Evolutionary conservation across 2,113 vertebrate species (phyloP).

Genomic region (Potamarius usumacintae): DNA sequence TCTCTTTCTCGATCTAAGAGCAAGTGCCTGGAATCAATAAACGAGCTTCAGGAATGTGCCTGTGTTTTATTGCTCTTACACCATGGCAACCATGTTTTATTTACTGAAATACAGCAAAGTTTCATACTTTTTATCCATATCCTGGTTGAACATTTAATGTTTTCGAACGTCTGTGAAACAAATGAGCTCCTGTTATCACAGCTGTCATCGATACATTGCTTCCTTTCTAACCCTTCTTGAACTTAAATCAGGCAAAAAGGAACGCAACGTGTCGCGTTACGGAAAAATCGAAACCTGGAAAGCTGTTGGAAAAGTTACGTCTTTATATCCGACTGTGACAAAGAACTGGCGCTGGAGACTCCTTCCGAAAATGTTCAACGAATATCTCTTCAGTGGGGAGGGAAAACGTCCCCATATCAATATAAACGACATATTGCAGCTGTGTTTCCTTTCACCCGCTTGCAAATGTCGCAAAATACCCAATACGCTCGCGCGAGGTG

Average conservation of each 20-base stretch:
- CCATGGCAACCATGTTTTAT: background rate
- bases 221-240: background rate
- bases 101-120: background rate
- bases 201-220: background rate
- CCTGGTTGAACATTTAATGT: background rate
- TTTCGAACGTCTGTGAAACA: background rate
- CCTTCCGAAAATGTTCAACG: background rate
- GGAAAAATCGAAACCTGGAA: background rate
- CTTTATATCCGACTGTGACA: background rate
- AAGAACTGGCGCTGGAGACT: background rate
- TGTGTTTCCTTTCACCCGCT: too few species aligned
- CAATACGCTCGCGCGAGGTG: too few species aligned
- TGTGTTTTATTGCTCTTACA: background rate
- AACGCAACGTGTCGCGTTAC: background rate
- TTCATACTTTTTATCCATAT: background rate
- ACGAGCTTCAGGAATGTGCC: background rate
- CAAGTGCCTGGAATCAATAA: constrained; percentile 26
- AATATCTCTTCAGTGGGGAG: background rate
- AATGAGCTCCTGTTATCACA: background rate
- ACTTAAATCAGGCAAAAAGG: background rate
- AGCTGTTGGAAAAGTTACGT: background rate
- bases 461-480: too few species aligned
- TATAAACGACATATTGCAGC: too few species aligned
- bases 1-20: background rate
- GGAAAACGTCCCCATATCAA: background rate